Base-by-base conservation (phyloP, 2,797 vertebrate species). In the Cossypha dichroa region DNA sequence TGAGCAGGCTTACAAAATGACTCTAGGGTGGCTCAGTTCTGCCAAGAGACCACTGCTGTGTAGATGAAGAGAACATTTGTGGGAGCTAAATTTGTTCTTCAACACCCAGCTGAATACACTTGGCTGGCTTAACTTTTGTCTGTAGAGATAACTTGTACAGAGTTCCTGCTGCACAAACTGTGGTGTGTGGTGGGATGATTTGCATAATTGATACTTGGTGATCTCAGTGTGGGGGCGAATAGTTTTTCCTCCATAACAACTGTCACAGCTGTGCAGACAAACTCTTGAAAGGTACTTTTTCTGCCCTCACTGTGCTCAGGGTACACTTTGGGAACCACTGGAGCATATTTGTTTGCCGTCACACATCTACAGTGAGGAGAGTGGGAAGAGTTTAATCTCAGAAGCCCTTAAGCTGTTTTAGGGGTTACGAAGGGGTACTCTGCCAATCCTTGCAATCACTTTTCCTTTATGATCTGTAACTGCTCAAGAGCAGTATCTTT, bases 51-150 rank as follows among this genome's bases (percentile, higher is more conserved):
- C 34, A 22, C 16, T 0, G 0, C 31, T 83, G 22, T 48, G 31
- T 62, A 73, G 21, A 16, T 85, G 20, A 9, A 10, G 22, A 41
- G 34, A 81, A 45, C 15, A 22, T 64, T 77, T 78, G 34, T 75
- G 34, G 38, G 25, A 93, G 21, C 29, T 90, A 1, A 73, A 62
- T 49, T 81, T 88, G 20, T 45, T 83, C 56, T 96, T 88, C 69
- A 86, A 54, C 31, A 60, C 11, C 31, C 46, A 72, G 17, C 38
- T 54, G 66, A 84, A 60, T 64, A 31, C 7, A 28, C 21, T 90
- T 74, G 70, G 21, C n/a, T 91, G 70, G 49, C 29, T 85, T 41
- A 74, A 13, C 40, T 77, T 48, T 72, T 75, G 10, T 45, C 41
- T 75, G 58, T 84, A 58, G 58, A 84, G 26, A 7, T 38, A 43